Evolutionary conservation across 1,140 invertebrate species (phyloP).

Genomic region (Cotesia typhae): DNA sequence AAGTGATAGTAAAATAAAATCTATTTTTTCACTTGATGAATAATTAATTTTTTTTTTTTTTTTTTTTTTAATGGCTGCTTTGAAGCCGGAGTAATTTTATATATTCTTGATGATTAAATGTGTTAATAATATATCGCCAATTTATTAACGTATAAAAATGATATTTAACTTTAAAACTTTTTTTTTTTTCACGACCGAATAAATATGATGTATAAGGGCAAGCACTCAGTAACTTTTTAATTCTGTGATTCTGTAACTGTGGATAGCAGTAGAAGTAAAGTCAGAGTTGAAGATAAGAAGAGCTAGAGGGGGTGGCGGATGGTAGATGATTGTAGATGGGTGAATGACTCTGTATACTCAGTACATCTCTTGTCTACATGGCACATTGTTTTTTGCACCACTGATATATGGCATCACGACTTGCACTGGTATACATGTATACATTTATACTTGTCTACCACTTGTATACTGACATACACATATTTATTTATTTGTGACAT

Average conservation of each 20-base stretch:
- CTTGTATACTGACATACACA: not conserved
- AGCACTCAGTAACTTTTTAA: no score
- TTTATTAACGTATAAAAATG: no score
- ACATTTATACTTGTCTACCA: not conserved
- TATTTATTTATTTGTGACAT: conserved; percentile 1
- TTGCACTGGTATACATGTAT: conserved; percentile 8
- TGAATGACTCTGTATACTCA: conserved; percentile 32
- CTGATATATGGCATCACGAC: conserved; percentile 13
- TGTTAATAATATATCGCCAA: not conserved
- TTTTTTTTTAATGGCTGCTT: conserved; percentile 31
- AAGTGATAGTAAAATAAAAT: not conserved
- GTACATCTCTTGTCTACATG: conserved; percentile 23
- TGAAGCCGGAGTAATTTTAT: conserved; percentile 20
- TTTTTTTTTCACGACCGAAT: no score
- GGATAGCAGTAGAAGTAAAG: not conserved
- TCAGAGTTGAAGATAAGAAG: conserved; percentile 10
- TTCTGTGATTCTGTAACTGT: not conserved
- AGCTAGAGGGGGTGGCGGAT: not conserved
- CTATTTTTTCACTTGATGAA: not conserved
- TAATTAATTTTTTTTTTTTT: conserved; percentile 18
- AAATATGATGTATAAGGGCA: no score
- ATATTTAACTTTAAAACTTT: no score
- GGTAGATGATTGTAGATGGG: not conserved
- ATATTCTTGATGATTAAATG: not conserved
- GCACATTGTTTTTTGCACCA: conserved; percentile 34